A percentile compares a stretch with the other conserved stretches of the same genome.
phyloP scores from a whole-genome alignment of 2,888 invertebrate species.

The Drosophila monieri region DNA sequence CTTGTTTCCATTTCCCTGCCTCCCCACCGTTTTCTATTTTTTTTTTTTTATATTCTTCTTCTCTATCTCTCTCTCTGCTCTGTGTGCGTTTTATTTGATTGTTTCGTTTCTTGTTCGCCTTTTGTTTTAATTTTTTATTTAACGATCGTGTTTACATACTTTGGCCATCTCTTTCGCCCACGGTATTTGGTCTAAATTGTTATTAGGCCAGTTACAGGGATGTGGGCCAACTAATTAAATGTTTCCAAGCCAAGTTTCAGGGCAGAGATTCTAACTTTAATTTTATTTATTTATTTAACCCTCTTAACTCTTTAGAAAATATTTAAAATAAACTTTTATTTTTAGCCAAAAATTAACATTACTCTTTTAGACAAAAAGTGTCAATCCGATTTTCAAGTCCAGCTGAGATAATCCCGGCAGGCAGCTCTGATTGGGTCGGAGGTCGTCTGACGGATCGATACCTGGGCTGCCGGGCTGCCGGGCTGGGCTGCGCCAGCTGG shows the following conservation, averaged over 20 bases:
- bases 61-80: slow-evolving; percentile 47
- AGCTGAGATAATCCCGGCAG: slow-evolving; percentile 13
- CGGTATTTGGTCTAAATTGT: slow-evolving; percentile 42
- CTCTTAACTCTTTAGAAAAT: neutral
- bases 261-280: neutral
- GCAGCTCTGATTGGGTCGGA: slow-evolving; percentile 29
- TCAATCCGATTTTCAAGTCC: slow-evolving; percentile 17
- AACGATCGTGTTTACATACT: slow-evolving; percentile 75
- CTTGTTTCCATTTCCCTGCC: slow-evolving; percentile 58
- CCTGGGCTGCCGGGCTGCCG: too few species aligned
- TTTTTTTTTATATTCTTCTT: slow-evolving; percentile 11
- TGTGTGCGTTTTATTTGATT: slow-evolving; percentile 25
- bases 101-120: slow-evolving; percentile 48
- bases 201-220: slow-evolving; percentile 7
- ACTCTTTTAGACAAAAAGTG: slow-evolving; percentile 8
- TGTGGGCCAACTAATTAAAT: slow-evolving; percentile 25
- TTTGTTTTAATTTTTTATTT: slow-evolving; percentile 53
- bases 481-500: too few species aligned
- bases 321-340: neutral
- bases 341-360: neutral
- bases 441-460: slow-evolving; percentile 42
- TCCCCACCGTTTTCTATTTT: slow-evolving; percentile 18
- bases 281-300: neutral
- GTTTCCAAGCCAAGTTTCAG: neutral
- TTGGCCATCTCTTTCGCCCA: slow-evolving; percentile 62